Evolutionary conservation across 1,140 invertebrate genomes (phyloP).

Genomic region (Drosophila kikkawai): DNA sequence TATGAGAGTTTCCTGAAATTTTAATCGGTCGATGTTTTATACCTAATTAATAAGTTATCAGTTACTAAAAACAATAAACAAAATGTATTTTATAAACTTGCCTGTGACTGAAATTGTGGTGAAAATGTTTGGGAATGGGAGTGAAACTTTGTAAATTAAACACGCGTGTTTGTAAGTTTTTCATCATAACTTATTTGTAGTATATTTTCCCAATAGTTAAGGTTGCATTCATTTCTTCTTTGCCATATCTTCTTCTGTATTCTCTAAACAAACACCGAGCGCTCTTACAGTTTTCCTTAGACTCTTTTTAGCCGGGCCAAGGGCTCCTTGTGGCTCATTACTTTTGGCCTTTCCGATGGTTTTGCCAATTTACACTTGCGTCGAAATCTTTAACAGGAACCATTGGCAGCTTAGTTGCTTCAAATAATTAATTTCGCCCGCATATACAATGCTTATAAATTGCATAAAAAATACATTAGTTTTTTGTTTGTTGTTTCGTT

Average conservation of each 20-base stretch:
- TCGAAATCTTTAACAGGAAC: constrained; percentile 63
- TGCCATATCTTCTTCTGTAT: constrained; percentile 39
- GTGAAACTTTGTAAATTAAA: constrained; percentile 40
- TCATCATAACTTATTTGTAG: constrained; percentile 76
- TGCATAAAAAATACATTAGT: constrained; percentile 78
- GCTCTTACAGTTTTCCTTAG: constrained; percentile 52
- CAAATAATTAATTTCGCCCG: constrained; percentile 53
- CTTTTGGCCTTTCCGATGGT: neutral
- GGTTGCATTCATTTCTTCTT: constrained; percentile 61
- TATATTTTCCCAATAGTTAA: constrained; percentile 78
- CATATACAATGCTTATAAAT: constrained; percentile 66
- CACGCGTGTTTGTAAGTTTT: constrained; percentile 44
- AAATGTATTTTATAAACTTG: constrained; percentile 41
- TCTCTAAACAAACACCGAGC: constrained; percentile 43
- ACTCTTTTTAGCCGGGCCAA: constrained; percentile 66
- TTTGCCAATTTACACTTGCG: constrained; percentile 33
- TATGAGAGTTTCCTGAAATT: constrained; percentile 41
- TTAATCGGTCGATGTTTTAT: constrained; percentile 68
- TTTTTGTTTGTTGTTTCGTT: constrained; percentile 32
- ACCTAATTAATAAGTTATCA: constrained; percentile 39
- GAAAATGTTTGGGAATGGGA: neutral
- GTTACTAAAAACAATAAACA: constrained; percentile 43
- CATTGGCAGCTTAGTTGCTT: constrained; percentile 60
- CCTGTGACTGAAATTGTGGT: neutral
- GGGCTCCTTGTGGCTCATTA: neutral